Evolutionary conservation across 2,113 vertebrate genomes (phyloP).

Genomic region (Trinectes maculatus): DNA sequence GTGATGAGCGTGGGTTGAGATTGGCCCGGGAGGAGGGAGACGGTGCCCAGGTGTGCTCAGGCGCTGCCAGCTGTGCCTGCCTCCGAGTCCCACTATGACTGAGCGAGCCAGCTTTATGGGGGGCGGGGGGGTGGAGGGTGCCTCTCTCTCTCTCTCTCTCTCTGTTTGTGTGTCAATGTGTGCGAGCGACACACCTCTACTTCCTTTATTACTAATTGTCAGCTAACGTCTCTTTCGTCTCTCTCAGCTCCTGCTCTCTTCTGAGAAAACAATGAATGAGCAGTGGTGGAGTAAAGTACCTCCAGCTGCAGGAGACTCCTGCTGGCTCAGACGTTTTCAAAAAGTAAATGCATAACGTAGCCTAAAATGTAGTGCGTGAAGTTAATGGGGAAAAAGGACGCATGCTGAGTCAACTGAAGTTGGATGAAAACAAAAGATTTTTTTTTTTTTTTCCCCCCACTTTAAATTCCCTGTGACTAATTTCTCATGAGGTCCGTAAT

Average conservation of each 20-base stretch:
- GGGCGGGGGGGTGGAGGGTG: conserved; percentile 3
- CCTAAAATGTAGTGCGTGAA: background rate
- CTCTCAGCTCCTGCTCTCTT: conserved; percentile 6
- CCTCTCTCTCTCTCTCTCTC: too few relatives aligned
- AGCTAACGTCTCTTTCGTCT: conserved; percentile 43
- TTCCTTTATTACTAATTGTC: conserved; percentile 42
- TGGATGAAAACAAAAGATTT: background rate
- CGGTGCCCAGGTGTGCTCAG: conserved; percentile 64
- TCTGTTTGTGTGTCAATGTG: conserved; percentile 21
- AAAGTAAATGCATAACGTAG: background rate
- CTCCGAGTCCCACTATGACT: conserved; percentile 55
- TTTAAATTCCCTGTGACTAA: conserved; percentile 3
- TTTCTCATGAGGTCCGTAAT: background rate
- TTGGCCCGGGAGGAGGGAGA: conserved; percentile 53
- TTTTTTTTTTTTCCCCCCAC: background rate
- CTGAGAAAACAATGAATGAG: conserved; percentile 12
- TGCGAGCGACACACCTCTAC: conserved; percentile 22
- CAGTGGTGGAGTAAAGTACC: conserved; percentile 4
- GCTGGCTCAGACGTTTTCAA: background rate
- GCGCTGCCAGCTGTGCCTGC: conserved; percentile 71
- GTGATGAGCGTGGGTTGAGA: conserved; percentile 62
- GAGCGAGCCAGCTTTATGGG: conserved; percentile 45
- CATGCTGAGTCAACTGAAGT: background rate
- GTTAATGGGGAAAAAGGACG: background rate
- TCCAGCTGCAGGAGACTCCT: background rate